phyloP scores from a whole-genome alignment of 2,888 invertebrate genomes.

The Phymatocera aterrima region DNA sequence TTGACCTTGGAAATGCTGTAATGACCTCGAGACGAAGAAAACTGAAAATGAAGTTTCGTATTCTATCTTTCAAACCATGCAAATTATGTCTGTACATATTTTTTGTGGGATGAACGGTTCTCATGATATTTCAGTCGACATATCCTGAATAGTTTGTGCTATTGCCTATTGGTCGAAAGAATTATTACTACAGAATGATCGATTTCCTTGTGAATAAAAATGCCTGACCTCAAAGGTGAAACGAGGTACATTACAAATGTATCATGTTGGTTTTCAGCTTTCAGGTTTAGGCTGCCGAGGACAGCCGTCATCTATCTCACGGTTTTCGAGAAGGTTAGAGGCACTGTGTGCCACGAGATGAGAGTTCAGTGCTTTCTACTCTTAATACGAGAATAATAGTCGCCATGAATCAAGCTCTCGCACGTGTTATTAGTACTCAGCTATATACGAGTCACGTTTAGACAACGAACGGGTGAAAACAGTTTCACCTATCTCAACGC shows the following conservation, averaged over 20 bases:
- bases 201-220: background rate
- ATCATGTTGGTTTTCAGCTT: background rate
- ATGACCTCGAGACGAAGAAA: background rate
- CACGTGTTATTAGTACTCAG: slow-evolving; percentile 58
- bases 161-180: background rate
- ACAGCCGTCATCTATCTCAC: slow-evolving; percentile 26
- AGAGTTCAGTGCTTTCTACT: slow-evolving; percentile 44
- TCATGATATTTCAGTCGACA: background rate
- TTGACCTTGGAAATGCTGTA: background rate
- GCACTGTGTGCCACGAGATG: background rate
- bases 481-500: slow-evolving; percentile 23
- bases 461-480: slow-evolving; percentile 25
- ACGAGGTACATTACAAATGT: background rate
- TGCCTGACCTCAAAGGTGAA: background rate
- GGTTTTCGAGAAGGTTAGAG: background rate
- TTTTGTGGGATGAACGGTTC: background rate
- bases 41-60: background rate
- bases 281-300: background rate
- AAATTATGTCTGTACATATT: background rate
- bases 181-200: background rate
- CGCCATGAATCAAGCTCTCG: slow-evolving; percentile 59
- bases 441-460: slow-evolving; percentile 26
- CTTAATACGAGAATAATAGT: slow-evolving; percentile 60
- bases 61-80: background rate
- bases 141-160: too few relatives aligned